Evolutionary conservation across 92 coral and sea anemone genomes (phyloP).

Genomic region (Paragorgia papillata): DNA sequence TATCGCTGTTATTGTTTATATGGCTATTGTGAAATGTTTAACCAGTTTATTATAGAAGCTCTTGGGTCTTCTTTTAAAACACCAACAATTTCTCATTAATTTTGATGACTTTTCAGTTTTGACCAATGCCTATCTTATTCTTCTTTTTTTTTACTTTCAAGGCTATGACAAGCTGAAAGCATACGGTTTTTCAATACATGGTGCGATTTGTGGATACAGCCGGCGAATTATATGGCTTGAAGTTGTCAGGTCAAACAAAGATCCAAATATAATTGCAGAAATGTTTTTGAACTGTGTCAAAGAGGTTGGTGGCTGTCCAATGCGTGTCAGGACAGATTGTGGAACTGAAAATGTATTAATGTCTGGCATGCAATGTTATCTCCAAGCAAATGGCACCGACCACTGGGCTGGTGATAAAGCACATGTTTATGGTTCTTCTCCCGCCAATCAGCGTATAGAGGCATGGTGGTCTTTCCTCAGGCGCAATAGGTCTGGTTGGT

Average conservation of each 20-base stretch:
- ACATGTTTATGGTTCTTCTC: slow-evolving; percentile 17
- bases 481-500: slow-evolving; percentile 2
- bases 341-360: slow-evolving; percentile 11
- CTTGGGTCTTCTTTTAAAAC: too few relatives aligned
- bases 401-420: neutral
- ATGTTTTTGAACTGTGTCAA: neutral
- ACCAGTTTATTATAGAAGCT: too few relatives aligned
- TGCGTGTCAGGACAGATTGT: slow-evolving; percentile 7
- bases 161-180: slow-evolving; percentile 1
- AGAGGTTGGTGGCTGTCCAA: slow-evolving; percentile 15
- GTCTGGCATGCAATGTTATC: slow-evolving; percentile 16
- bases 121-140: too few relatives aligned
- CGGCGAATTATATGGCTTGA: neutral
- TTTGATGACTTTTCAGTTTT: too few relatives aligned
- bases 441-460: slow-evolving; percentile 18
- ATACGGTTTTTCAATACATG: slow-evolving; percentile 8
- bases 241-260: slow-evolving; percentile 15
- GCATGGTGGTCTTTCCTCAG: slow-evolving; percentile 29
- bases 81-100: too few relatives aligned
- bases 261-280: slow-evolving; percentile 9
- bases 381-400: slow-evolving; percentile 8
- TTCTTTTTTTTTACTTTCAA: too few relatives aligned
- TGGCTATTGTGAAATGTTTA: too few relatives aligned
- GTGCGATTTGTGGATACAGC: too few relatives aligned
- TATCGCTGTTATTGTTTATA: too few relatives aligned